Evolutionary conservation across 2,113 vertebrate species (phyloP).

Genomic region (Mugil cephalus): DNA sequence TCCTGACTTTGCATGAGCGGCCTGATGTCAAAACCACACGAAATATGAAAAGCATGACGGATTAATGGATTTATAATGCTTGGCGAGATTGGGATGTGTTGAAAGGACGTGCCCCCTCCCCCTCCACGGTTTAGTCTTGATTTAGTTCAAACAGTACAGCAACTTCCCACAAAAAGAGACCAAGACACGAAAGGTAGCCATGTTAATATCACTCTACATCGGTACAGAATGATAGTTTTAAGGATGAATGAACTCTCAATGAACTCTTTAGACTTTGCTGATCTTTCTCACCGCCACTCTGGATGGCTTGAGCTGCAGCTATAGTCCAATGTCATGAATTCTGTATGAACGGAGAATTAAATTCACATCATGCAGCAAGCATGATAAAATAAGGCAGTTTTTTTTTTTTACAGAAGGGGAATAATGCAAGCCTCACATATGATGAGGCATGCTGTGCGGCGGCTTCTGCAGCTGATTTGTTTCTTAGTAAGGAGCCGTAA

Average conservation of each 20-base stretch:
- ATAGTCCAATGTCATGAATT: constrained; percentile 34
- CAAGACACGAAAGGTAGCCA: background rate
- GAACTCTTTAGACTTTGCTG: constrained; percentile 22
- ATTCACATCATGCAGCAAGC: constrained; percentile 15
- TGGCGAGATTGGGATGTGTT: constrained; percentile 13
- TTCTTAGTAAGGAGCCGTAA: constrained; percentile 9
- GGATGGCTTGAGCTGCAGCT: constrained; percentile 6
- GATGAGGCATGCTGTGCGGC: constrained; percentile 6
- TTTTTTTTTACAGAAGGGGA: too few species aligned
- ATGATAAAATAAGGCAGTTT: background rate
- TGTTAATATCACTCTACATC: background rate
- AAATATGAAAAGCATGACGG: constrained; percentile 12
- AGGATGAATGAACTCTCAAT: constrained; percentile 16
- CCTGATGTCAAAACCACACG: background rate
- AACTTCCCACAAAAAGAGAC: background rate
- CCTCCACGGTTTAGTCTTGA: constrained; percentile 11
- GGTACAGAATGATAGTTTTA: background rate
- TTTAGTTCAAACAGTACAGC: background rate
- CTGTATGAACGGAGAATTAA: constrained; percentile 36
- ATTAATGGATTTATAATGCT: constrained; percentile 12
- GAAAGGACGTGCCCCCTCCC: background rate
- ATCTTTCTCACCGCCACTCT: constrained; percentile 22
- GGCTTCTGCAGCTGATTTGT: constrained; percentile 25
- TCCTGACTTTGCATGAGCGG: constrained; percentile 28
- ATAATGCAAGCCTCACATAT: constrained; percentile 9